Base-by-base conservation (phyloP, 1,140 invertebrate species). In the Pinna nobilis region DNA sequence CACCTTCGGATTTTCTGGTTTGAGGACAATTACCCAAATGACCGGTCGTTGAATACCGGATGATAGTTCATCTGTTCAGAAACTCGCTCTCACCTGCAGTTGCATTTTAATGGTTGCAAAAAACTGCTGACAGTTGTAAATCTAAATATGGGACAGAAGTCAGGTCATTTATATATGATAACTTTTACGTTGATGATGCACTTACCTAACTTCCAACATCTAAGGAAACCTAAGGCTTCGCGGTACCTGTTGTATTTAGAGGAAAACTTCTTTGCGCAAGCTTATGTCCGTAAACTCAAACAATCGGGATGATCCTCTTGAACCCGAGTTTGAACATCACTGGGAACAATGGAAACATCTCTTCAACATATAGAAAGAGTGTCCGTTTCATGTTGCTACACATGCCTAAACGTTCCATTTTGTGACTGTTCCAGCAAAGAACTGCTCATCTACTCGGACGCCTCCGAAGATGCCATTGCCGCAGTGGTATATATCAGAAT, bases 251-350 rank as follows among this genome's bases (percentile, higher is more conserved):
- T 15, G 25, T 80, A 25, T 50, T 80, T 11, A 18, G 18, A 41
- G 75, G 66, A 9, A 80, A 67, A 67, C 3, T 64, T 9, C 18
- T 79, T 51, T 79, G 7, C 50, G 50, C 28, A 9, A 73, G 11
- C 3, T 80, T 18, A 32, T 41, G 9, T 25, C 15, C 3, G 15
- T 28, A 18, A 9, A 20, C 13, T 20, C 90, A 4, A 28, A 11
- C 6, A 66, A 37, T 3, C 78, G 78, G 78, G 78, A 80, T 51
- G 78, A 74, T 13, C 41, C 35, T 15, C n/a, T 80, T 3, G 32
- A 63, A 18, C 50, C 39, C 4, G 30, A 44, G n/a, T 35, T 55
- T 15, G 3, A 11, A 39, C 13, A 32, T 23, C 7, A 50, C 47
- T 80, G 78, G 78, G 32, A 44, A 1, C 5, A 20, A 6, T 76